Evolutionary conservation across 2,113 vertebrate species (phyloP), one percentile per base, ranked within the genome.

Genomic region (Heterochromis multidens): DNA sequence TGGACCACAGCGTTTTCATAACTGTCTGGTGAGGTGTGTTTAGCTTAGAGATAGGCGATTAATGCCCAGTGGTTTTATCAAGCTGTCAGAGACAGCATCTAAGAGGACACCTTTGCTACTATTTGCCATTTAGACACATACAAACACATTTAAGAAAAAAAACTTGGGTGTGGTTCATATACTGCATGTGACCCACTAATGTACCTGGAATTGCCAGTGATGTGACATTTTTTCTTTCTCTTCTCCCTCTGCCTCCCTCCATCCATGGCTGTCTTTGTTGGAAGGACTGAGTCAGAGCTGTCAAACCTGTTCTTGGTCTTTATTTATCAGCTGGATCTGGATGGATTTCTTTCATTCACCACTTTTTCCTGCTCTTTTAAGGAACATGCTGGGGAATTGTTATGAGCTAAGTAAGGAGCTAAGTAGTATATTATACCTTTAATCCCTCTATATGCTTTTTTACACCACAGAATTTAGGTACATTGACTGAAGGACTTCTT

Each of bases 261-360:
- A 83, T 81, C 85, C 54, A 40, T 79, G 6, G 3, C 17, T n/a
- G 16, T 40, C 70, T 89, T 77, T 80, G 37, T 80, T 25, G 19
- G 82, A 31, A 80, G 81, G 77, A 88, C 82, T 81, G 35, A 90
- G 77, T 81, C 67, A 79, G 16, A 74, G 88, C 89, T 19, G 90
- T 88, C 90, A 78, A 88, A 95, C 94, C 89, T 79, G 93, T 95
- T 92, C 80, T 83, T 74, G 79, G 58, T 86, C 57, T 81, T 43
- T 65, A 58, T 88, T 90, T 83, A 87, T 85, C 80, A 89, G 56
- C 81, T 89, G 85, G 79, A 89, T 90, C 81, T 57, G 25, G 35
- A 89, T 58, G 80, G 79, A 84, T 87, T 85, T 83, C 17, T 76
- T 83, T 86, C 27, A 49, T 31, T 92, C 78, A 46, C 31, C 61